Evolutionary conservation across 2,113 vertebrate genomes (phyloP).

Genomic region (Chionodraco myersi): DNA sequence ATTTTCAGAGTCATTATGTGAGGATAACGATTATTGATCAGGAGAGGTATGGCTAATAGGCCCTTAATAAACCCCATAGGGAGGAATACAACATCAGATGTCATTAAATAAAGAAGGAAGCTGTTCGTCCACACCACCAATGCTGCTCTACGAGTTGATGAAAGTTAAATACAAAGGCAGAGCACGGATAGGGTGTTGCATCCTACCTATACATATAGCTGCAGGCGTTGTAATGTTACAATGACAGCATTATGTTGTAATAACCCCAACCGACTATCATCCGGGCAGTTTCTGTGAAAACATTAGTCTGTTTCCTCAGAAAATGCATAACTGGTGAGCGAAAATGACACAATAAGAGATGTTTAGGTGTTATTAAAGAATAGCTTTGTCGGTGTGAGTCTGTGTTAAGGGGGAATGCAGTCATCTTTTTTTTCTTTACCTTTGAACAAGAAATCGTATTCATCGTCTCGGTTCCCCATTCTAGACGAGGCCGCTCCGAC

Average conservation of each 20-base stretch:
- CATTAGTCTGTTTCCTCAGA: not conserved
- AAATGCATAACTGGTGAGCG: conserved; percentile 5
- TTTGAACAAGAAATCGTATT: conserved; percentile 91
- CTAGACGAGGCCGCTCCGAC: conserved; percentile 79
- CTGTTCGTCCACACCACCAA: not conserved
- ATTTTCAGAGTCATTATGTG: conserved; percentile 5
- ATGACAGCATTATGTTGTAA: conserved; percentile 71
- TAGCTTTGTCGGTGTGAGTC: conserved; percentile 39
- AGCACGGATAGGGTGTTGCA: conserved; percentile 54
- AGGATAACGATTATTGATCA: conserved; percentile 50
- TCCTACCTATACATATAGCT: conserved; percentile 70
- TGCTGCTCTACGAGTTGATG: conserved; percentile 30
- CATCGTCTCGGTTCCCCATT: conserved; percentile 90
- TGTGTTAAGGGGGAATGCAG: conserved; percentile 63
- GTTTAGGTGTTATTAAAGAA: conserved; percentile 31
- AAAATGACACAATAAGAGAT: conserved; percentile 40
- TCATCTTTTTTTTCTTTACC: conserved; percentile 78
- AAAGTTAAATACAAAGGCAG: conserved; percentile 62
- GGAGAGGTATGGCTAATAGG: conserved; percentile 43
- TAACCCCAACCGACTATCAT: conserved; percentile 51
- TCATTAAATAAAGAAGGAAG: conserved; percentile 13
- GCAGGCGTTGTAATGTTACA: conserved; percentile 69
- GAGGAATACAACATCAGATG: conserved; percentile 28
- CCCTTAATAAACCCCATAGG: conserved; percentile 35
- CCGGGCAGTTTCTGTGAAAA: conserved; percentile 45